Evolutionary conservation across 2,797 vertebrate species (phyloP).

Genomic region (Neolamprologus multifasciatus): DNA sequence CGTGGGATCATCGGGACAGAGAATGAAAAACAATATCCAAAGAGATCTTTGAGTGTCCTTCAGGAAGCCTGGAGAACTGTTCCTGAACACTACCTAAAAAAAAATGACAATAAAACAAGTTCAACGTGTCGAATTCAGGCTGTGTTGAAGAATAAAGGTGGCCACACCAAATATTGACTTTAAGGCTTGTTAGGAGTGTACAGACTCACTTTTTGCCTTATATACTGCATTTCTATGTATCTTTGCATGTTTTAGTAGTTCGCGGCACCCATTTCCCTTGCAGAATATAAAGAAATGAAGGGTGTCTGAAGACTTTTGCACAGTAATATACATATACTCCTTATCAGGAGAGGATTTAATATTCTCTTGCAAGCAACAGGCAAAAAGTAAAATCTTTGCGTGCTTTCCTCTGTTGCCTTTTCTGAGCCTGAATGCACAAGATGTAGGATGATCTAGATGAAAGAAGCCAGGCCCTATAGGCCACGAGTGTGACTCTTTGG

Average conservation of each 20-base stretch:
- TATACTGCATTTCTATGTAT: neutral
- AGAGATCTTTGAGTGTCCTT: neutral
- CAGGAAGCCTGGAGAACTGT: neutral
- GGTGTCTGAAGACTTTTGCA: neutral
- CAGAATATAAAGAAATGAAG: neutral
- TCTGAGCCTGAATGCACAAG: neutral
- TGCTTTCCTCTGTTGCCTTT: neutral
- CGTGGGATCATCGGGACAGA: accelerated
- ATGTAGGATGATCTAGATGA: neutral
- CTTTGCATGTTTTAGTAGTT: neutral
- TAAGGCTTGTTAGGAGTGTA: neutral
- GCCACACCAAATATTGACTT: neutral
- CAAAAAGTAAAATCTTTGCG: neutral
- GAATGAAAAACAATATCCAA: neutral
- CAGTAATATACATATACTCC: neutral
- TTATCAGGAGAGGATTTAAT: neutral
- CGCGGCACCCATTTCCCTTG: accelerated
- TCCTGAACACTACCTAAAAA: neutral
- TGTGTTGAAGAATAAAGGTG: neutral
- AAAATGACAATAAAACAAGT: neutral
- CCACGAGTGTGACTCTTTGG: neutral
- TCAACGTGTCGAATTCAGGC: neutral
- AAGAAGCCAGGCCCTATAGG: neutral
- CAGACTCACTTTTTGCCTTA: neutral
- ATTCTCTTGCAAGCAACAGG: neutral